Conservation (phyloP, 2,888 invertebrate species). For the Tuta absoluta region DNA sequence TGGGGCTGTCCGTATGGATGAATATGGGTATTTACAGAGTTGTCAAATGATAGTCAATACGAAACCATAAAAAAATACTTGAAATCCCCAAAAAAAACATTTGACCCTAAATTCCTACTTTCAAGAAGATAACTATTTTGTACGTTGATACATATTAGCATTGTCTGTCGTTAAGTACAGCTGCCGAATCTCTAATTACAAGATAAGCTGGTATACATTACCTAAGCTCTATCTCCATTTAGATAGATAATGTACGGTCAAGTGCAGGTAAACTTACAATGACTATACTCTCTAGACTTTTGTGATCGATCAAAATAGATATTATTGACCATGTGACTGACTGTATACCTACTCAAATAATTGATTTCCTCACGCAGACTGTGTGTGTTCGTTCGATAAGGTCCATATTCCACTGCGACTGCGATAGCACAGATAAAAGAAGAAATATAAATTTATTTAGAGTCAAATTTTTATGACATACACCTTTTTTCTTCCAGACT, state of each 20-base stretch:
- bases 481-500: too few species aligned
- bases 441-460: too few species aligned
- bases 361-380: not conserved
- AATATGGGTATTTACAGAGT: too few species aligned
- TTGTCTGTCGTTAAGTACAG: slow-evolving; percentile 12
- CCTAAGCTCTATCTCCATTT: not conserved
- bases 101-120: too few species aligned
- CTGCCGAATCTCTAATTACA: slow-evolving; percentile 15
- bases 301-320: not conserved
- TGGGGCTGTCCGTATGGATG: too few species aligned
- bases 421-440: too few species aligned
- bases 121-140: not conserved
- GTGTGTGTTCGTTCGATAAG: slow-evolving; percentile 15
- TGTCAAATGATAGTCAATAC: too few species aligned
- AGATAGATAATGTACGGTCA: not conserved
- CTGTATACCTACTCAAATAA: slow-evolving; percentile 1
- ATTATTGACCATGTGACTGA: not conserved
- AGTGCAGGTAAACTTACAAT: not conserved
- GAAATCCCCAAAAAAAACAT: too few species aligned
- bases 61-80: too few species aligned
- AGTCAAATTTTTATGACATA: too few species aligned
- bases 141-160: not conserved
- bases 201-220: slow-evolving; percentile 5
- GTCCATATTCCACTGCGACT: not conserved
- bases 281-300: not conserved